phyloP scores from a whole-genome alignment of 2,797 vertebrate genomes.

The Lophius americanus region DNA sequence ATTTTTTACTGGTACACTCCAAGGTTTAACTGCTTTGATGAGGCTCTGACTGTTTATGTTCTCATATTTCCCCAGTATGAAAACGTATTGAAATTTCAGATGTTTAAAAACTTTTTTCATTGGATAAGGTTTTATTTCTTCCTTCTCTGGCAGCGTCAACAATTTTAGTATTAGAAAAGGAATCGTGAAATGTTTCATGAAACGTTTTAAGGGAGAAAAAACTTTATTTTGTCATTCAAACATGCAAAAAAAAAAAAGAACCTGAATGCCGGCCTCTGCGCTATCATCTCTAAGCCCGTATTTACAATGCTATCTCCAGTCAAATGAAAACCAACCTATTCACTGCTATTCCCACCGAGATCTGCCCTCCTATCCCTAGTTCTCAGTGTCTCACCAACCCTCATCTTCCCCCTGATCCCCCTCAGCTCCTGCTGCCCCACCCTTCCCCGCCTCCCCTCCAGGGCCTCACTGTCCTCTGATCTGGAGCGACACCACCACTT shows the following conservation, averaged over 20 bases:
- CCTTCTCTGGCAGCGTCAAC: neutral
- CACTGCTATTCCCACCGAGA: constrained; percentile 55
- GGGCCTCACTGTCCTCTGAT: constrained; percentile 64
- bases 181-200: neutral
- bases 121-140: neutral
- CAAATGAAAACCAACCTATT: constrained; percentile 29
- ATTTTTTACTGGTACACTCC: too few relatives aligned
- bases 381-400: constrained; percentile 41
- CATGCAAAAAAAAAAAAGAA: neutral
- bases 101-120: neutral
- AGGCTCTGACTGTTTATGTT: too few relatives aligned
- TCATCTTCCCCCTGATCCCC: constrained; percentile 37
- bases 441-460: constrained; percentile 42
- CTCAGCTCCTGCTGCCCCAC: constrained; percentile 29
- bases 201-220: too few relatives aligned
- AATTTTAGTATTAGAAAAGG: constrained; percentile 4
- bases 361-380: constrained; percentile 52
- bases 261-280: constrained; percentile 10
- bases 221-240: too few relatives aligned
- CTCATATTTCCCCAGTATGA: too few relatives aligned
- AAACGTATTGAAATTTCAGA: too few relatives aligned
- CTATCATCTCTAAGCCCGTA: constrained; percentile 8
- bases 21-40: too few relatives aligned
- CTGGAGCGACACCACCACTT: constrained; percentile 67
- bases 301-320: constrained; percentile 13